A percentile compares a stretch with the other conserved stretches of the same genome.
Evolutionary conservation across 2,888 invertebrate genomes (phyloP).

Genomic region (Pterostichus madidus): DNA sequence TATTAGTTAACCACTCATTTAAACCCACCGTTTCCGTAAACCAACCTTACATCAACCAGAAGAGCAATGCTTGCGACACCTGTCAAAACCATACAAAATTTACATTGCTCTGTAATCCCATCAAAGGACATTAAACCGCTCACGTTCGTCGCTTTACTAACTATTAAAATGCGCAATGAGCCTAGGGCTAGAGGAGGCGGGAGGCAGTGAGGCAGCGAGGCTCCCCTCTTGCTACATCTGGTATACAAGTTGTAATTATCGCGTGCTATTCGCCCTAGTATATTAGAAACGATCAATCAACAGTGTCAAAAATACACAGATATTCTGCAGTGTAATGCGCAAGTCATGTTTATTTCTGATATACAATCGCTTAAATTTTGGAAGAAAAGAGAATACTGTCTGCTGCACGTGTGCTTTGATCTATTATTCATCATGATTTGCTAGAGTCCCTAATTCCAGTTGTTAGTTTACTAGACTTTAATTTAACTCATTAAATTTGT

Average conservation of each 20-base stretch:
- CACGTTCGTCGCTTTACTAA: slow-evolving; percentile 10
- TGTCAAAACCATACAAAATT: slow-evolving; percentile 64
- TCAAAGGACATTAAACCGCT: slow-evolving; percentile 62
- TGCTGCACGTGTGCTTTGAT: slow-evolving; percentile 26
- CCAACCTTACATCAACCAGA: background rate
- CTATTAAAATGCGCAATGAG: slow-evolving; percentile 57
- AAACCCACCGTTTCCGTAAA: slow-evolving; percentile 17
- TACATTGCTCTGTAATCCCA: slow-evolving; percentile 55
- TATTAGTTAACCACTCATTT: slow-evolving; percentile 23
- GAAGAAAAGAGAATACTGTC: slow-evolving; percentile 22
- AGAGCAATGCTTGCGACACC: slow-evolving; percentile 51
- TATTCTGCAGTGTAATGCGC: slow-evolving; percentile 61
- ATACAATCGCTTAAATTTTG: slow-evolving; percentile 41
- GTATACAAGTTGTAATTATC: slow-evolving; percentile 64
- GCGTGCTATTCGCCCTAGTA: slow-evolving; percentile 60
- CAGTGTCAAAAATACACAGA: slow-evolving; percentile 63
- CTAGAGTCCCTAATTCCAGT: no score
- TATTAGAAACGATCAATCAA: slow-evolving; percentile 66
- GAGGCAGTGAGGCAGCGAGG: background rate
- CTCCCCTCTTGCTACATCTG: slow-evolving; percentile 33
- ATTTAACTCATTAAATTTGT: background rate
- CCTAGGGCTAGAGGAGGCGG: background rate
- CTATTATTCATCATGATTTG: slow-evolving; percentile 36
- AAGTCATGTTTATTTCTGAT: slow-evolving; percentile 56
- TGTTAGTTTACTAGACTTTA: background rate